Evolutionary conservation across 2,113 vertebrate species (phyloP), one percentile per base, ranked within the genome.

Genomic region (Nematolebias whitei): DNA sequence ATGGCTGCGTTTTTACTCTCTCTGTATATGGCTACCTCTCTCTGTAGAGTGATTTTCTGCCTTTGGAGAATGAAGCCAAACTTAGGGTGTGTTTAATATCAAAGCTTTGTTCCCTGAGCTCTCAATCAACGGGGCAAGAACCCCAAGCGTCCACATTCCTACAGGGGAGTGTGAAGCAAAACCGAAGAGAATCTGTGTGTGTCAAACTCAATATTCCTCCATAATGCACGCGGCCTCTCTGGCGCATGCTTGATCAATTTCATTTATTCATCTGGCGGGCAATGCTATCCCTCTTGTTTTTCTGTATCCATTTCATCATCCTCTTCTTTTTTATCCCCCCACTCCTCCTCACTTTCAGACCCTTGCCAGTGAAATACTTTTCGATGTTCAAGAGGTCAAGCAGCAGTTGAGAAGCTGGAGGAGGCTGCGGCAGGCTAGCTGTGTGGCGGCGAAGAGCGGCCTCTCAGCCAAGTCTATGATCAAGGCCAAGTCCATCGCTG

Each of bases 401-500:
- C 89, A 64, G 78, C 88, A 90, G 89, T 86, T 97, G 84, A 94
- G 88, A 87, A 92, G 88, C 88, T 95, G 68, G 87, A 90, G 88
- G 90, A 90, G 94, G 83, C 91, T 81, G 89, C 89, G 83, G 74
- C 79, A 90, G 89, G 76, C 56, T 66, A 84, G 64, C 44, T 32
- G 67, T 12, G 73, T 79, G 80, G 92, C 82, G 40, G 55, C 71
- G 24, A 82, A 79, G 90, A 77, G 51, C 22, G 70, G 52, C 87
- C 93, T 88, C 91, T 88, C 68, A 92, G 90, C 89, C 65, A 85
- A 91, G 73, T 95, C 94, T 50, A 90, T 96, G 79, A 92, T 90
- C 82, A 93, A 91, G 92, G 96, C 94, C 56, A 94, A 95, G 80
- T 92, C 90, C 68, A 84, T 96, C 70, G 96, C 95, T 80, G 95